phyloP scores from a whole-genome alignment of 1,140 invertebrate species.

The Bombus affinis region DNA sequence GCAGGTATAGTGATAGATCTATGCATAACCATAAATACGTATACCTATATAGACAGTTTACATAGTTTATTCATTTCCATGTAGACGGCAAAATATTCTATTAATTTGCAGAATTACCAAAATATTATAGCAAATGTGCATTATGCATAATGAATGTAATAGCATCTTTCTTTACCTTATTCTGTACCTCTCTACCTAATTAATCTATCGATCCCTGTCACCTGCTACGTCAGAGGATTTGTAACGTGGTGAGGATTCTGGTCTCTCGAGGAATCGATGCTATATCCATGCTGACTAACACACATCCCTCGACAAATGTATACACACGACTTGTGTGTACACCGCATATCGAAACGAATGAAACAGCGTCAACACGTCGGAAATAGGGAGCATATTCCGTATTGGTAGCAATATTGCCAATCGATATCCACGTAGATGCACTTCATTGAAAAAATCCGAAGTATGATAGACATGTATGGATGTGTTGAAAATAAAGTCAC shows the following conservation, averaged over 20 bases:
- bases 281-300: neutral
- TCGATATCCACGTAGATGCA: neutral
- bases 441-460: neutral
- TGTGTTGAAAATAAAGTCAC: neutral
- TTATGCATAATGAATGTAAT: neutral
- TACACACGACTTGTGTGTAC: neutral
- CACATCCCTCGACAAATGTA: constrained; percentile 11
- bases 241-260: constrained; percentile 7
- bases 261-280: constrained; percentile 30
- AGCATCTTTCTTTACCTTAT: neutral
- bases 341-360: neutral
- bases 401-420: neutral
- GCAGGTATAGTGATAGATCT: neutral
- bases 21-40: constrained; percentile 1
- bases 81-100: neutral
- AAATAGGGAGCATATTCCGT: neutral
- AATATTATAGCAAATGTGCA: too few species aligned
- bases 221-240: neutral
- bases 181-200: neutral
- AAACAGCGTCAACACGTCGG: neutral
- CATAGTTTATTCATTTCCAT: constrained; percentile 3
- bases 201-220: constrained; percentile 11
- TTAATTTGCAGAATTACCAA: neutral
- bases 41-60: neutral
- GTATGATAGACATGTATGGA: neutral